A percentile compares a stretch with the other conserved stretches of the same genome.
Evolutionary conservation across 1,140 invertebrate genomes (phyloP).

Genomic region (Caerostris darwini): DNA sequence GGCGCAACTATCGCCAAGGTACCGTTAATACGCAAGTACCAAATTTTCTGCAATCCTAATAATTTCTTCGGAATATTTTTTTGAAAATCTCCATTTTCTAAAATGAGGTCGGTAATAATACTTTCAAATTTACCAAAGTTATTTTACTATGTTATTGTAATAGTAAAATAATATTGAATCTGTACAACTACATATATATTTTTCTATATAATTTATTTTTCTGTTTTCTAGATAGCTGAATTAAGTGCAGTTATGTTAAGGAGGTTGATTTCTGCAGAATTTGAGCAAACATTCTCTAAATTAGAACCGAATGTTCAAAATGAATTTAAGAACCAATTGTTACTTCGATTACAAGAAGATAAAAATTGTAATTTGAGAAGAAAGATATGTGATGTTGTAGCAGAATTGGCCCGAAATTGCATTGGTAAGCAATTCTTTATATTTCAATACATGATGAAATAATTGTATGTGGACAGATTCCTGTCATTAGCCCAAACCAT

Average conservation of each 20-base stretch:
- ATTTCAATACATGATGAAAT: not conserved
- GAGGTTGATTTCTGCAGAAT: constrained; percentile 93
- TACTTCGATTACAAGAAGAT: constrained; percentile 92
- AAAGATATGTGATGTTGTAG: constrained; percentile 96
- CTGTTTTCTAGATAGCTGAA: constrained; percentile 68
- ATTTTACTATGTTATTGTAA: too few relatives aligned
- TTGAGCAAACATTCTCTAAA: constrained; percentile 93
- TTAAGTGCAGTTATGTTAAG: constrained; percentile 87
- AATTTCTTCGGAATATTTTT: too few relatives aligned
- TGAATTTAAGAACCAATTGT: constrained; percentile 92
- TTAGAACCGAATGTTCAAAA: constrained; percentile 90
- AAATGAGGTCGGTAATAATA: too few relatives aligned
- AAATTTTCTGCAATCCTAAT: too few relatives aligned
- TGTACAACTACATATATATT: not conserved
- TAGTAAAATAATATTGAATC: too few relatives aligned
- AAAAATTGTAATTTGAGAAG: constrained; percentile 88
- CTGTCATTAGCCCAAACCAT: not conserved
- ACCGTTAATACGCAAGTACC: too few relatives aligned
- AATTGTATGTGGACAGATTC: not conserved
- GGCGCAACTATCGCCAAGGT: too few relatives aligned
- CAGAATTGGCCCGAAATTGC: constrained; percentile 96
- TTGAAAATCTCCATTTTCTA: too few relatives aligned
- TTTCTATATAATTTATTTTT: not conserved
- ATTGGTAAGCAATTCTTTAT: constrained; percentile 84
- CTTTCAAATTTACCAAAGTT: too few relatives aligned